phyloP scores from a whole-genome alignment of 2,888 invertebrate genomes.

The Apamea crenata region DNA sequence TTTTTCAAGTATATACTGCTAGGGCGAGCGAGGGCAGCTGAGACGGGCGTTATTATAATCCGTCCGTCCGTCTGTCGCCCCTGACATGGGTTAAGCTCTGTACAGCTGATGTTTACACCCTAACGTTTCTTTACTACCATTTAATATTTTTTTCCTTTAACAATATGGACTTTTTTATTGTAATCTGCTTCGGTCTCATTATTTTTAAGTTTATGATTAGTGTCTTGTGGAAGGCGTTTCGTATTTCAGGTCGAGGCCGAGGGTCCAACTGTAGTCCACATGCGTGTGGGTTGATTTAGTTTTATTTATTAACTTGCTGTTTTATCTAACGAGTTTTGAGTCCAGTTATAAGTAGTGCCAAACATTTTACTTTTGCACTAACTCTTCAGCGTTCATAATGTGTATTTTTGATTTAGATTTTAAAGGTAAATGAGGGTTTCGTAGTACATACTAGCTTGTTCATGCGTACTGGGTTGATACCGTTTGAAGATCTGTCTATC shows the following conservation, averaged over 20 bases:
- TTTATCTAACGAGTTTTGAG: neutral
- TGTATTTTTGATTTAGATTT: neutral
- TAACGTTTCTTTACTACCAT: constrained; percentile 57
- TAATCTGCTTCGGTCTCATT: constrained; percentile 18
- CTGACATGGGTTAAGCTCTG: constrained; percentile 77
- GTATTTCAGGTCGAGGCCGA: neutral
- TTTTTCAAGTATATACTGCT: constrained; percentile 32
- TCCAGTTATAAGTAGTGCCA: neutral
- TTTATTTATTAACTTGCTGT: neutral
- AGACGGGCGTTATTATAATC: constrained; percentile 75
- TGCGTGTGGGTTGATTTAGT: neutral
- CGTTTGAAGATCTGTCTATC: neutral
- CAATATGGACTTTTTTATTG: constrained; percentile 36
- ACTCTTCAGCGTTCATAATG: neutral
- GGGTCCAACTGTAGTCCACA: neutral
- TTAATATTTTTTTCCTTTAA: constrained; percentile 56
- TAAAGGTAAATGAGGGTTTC: neutral
- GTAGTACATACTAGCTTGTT: neutral
- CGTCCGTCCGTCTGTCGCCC: constrained; percentile 74
- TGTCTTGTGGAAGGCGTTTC: neutral
- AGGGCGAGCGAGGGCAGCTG: constrained; percentile 61
- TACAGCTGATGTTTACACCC: constrained; percentile 71
- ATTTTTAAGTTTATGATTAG: constrained; percentile 10
- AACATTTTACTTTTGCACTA: neutral
- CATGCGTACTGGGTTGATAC: neutral